phyloP scores from a whole-genome alignment of 1,140 invertebrate species.

The Choristoneura fumiferana region DNA sequence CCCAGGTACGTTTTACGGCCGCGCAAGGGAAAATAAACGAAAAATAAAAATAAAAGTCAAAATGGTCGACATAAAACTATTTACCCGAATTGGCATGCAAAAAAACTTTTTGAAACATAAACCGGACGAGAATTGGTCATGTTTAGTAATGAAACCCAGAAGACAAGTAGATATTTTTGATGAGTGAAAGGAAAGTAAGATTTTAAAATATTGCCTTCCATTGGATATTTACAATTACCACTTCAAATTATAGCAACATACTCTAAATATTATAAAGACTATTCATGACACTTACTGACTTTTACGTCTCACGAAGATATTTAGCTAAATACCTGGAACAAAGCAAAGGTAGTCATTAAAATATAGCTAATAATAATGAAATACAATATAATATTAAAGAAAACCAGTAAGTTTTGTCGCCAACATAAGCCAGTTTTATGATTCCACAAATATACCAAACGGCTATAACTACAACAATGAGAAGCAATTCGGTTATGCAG shows the following conservation, averaged over 20 bases:
- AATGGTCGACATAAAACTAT: constrained; percentile 76
- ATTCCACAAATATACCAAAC: constrained; percentile 30
- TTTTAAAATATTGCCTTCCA: no score
- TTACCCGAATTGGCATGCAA: constrained; percentile 59
- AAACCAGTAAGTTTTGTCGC: constrained; percentile 32
- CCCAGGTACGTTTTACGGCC: constrained; percentile 75
- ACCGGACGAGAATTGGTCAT: constrained; percentile 45
- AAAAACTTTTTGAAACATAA: constrained; percentile 62
- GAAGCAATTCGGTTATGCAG: constrained; percentile 17
- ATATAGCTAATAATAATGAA: constrained; percentile 1
- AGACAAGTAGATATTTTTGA: neutral
- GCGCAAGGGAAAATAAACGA: constrained; percentile 76
- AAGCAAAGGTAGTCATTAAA: neutral
- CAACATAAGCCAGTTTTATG: constrained; percentile 43
- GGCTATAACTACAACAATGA: constrained; percentile 45
- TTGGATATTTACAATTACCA: no score
- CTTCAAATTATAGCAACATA: no score
- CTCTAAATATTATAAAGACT: no score
- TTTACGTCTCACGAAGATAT: neutral
- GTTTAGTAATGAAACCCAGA: constrained; percentile 35
- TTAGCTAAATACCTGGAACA: constrained; percentile 25
- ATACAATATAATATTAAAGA: constrained; percentile 14
- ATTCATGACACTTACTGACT: constrained; percentile 11
- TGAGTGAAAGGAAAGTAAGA: neutral
- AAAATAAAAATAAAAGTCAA: constrained; percentile 79